phyloP scores from a whole-genome alignment of 2,113 vertebrate genomes.

The Ploceus nigricollis region DNA sequence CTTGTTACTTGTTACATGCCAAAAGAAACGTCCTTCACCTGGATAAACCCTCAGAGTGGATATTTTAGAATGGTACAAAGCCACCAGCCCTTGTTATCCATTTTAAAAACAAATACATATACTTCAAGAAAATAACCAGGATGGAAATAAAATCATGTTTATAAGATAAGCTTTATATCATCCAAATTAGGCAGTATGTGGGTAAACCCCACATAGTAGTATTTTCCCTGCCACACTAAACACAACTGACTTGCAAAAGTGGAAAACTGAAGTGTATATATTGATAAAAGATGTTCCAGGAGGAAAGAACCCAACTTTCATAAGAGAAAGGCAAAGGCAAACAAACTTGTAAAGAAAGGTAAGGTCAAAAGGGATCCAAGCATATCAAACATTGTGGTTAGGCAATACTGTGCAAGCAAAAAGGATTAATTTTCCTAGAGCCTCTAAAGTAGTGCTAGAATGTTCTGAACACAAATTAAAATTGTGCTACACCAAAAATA shows the following conservation, averaged over 20 bases:
- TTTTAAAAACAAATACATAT: background rate
- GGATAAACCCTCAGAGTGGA: background rate
- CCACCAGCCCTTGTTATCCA: background rate
- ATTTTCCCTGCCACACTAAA: background rate
- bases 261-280: background rate
- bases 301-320: background rate
- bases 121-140: background rate
- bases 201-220: background rate
- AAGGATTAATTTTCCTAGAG: background rate
- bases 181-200: background rate
- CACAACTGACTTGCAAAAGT: background rate
- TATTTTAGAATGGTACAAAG: background rate
- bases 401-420: background rate
- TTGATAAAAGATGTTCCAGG: background rate
- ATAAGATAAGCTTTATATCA: background rate
- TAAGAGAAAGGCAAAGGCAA: background rate
- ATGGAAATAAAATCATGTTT: background rate
- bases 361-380: background rate
- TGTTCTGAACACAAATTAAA: background rate
- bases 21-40: background rate
- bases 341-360: background rate
- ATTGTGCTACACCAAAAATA: background rate
- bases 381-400: background rate
- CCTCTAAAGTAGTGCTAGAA: background rate
- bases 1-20: background rate